Evolutionary conservation across 2,113 vertebrate species (phyloP), one percentile per base, ranked within the genome.

Genomic region (Scortum barcoo): DNA sequence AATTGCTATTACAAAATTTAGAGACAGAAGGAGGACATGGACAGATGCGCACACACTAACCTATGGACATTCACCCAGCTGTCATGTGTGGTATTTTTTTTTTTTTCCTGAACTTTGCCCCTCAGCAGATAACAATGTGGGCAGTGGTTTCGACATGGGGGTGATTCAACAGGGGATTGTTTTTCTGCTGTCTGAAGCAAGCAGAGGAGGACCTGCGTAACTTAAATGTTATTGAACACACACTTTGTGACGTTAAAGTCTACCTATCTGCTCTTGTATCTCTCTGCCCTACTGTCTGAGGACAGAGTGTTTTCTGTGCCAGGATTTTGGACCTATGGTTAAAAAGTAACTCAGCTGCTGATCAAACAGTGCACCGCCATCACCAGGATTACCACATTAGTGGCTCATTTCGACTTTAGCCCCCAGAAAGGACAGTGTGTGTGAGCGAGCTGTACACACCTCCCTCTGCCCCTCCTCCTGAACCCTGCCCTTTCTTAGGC

Each of bases 331-430:
- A 83, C 72, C 46, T 19, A 3, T 5, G n/a, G 92, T 94, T 94
- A 94, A 94, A 92, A 48, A 87, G 76, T 94, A 92, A 94, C 93
- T 72, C 22, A 0, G 26, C 46, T 30, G 24, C 80, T 84, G 74
- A 83, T 84, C 75, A 86, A 86, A 90, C 65, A 51, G 44, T 22
- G 67, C 30, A n/a, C 16, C 84, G 78, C 24, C 53, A 65, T 86
- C 87, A 87, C 56, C 42, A 75, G 74, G 68, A 73, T 81, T 78
- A 72, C 81, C 84, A 90, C 89, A 90, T 33, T 76, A 51, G 46
- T 61, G 51, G 38, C 61, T 79, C 12, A 30, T 72, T 79, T 89
- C 7, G 85, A 92, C 93, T 93, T 92, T 85, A 79, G 72, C 66
- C 90, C 63, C 57, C 33, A 9, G 28, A 42, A 67, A 72, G 67